Evolutionary conservation across 2,113 vertebrate genomes (phyloP).

Genomic region (Rhinopomastus cyanomelas): DNA sequence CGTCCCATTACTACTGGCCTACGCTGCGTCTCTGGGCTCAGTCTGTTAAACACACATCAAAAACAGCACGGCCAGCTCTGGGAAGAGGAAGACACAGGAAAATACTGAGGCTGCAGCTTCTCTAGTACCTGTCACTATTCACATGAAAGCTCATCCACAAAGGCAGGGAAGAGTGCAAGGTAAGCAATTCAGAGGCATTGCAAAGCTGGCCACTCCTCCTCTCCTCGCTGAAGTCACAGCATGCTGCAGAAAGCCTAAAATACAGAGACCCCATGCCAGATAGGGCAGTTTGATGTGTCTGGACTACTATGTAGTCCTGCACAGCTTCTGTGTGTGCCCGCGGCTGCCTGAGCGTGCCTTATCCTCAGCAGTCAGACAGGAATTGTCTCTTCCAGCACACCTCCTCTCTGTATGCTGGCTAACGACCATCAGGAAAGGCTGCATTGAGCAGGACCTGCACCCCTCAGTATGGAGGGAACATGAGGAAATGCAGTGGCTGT

Average conservation of each 20-base stretch:
- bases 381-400: rapidly evolving
- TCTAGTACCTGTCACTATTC: slow-evolving; percentile 30
- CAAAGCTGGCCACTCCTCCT: neutral
- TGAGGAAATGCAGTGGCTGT: neutral
- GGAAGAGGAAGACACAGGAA: neutral
- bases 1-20: neutral
- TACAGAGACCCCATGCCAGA: neutral
- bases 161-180: slow-evolving; percentile 14
- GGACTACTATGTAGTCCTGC: neutral
- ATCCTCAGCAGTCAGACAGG: neutral
- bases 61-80: neutral
- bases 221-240: neutral
- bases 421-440: neutral
- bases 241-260: neutral
- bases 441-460: neutral
- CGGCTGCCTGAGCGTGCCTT: neutral
- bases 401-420: neutral
- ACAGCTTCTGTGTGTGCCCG: neutral
- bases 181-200: slow-evolving; percentile 27
- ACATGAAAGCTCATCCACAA: slow-evolving; percentile 19
- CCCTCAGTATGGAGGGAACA: rapidly evolving
- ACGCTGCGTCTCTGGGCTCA: neutral
- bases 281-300: neutral
- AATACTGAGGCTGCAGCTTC: slow-evolving; percentile 38
- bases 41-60: neutral